phyloP scores from a whole-genome alignment of 2,888 invertebrate species.

The Cyaniris semiargus region DNA sequence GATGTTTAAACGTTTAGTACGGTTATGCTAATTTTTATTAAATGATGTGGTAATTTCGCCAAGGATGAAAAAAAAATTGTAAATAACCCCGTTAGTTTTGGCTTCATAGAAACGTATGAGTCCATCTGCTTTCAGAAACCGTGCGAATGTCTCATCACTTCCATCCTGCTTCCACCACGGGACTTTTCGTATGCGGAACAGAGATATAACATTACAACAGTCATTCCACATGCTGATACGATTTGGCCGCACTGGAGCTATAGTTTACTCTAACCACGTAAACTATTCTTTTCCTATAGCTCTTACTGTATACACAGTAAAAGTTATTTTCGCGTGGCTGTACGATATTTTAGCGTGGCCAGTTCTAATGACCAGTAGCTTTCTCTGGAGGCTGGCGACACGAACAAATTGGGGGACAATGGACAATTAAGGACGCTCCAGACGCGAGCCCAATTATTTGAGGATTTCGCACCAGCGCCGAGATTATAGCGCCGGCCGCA shows the following conservation, averaged over 20 bases:
- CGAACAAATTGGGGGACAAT: constrained; percentile 58
- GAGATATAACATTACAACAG: constrained; percentile 25
- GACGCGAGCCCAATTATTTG: constrained; percentile 47
- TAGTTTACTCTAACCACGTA: constrained; percentile 25
- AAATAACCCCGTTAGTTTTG: neutral
- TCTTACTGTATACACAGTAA: neutral
- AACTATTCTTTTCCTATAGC: neutral
- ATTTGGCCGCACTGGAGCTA: constrained; percentile 32
- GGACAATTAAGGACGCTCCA: constrained; percentile 50
- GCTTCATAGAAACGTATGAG: neutral
- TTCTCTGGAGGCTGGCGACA: constrained; percentile 50
- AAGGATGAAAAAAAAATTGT: neutral
- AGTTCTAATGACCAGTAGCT: constrained; percentile 51
- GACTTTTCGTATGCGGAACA: neutral
- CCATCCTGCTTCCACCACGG: neutral
- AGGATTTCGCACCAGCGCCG: constrained; percentile 42
- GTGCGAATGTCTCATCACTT: neutral
- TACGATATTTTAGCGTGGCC: constrained; percentile 3
- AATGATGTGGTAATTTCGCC: neutral
- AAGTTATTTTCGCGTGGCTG: neutral
- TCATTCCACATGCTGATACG: constrained; percentile 31
- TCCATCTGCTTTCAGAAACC: constrained; percentile 20
- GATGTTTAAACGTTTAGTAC: too few relatives aligned
- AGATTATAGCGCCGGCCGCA: constrained; percentile 35
- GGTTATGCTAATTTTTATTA: too few relatives aligned